Evolutionary conservation across 2,113 vertebrate species (phyloP).

Genomic region (Thinocorus orbignyianus): DNA sequence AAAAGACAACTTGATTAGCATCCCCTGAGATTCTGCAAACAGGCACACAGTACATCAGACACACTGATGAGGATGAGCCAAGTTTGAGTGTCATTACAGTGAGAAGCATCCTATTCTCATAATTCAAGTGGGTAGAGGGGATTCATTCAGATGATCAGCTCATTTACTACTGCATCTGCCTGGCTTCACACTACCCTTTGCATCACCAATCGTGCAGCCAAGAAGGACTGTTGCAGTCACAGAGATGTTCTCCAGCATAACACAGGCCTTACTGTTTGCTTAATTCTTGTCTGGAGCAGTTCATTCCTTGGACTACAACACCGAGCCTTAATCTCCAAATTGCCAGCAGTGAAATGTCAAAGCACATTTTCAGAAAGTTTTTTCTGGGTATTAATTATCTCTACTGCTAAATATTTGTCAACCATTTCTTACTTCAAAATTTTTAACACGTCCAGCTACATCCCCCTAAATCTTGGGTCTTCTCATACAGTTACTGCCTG

Average conservation of each 20-base stretch:
- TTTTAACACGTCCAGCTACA: neutral
- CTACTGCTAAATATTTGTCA: neutral
- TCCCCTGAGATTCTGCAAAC: neutral
- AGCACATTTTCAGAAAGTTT: neutral
- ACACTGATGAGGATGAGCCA: neutral
- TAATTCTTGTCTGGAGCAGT: neutral
- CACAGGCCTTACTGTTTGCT: neutral
- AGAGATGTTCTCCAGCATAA: neutral
- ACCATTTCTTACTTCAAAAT: neutral
- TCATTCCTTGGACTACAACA: neutral
- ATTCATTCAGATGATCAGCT: neutral
- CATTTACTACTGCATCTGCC: neutral
- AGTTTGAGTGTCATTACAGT: neutral
- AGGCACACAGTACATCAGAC: neutral
- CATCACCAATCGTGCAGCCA: fast-evolving
- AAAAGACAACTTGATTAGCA: constrained; percentile 16
- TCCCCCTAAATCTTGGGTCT: neutral
- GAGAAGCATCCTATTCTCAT: constrained; percentile 10
- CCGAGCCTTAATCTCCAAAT: neutral
- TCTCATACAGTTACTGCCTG: neutral
- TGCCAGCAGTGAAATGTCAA: neutral
- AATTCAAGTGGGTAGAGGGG: constrained; percentile 15
- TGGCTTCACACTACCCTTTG: neutral
- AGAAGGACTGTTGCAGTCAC: neutral
- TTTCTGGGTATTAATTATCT: neutral